Percentiles rank a stretch among this genome's conserved stretches.
Conservation (phyloP, 2,113 vertebrate species). For the Microtus oregoni region DNA sequence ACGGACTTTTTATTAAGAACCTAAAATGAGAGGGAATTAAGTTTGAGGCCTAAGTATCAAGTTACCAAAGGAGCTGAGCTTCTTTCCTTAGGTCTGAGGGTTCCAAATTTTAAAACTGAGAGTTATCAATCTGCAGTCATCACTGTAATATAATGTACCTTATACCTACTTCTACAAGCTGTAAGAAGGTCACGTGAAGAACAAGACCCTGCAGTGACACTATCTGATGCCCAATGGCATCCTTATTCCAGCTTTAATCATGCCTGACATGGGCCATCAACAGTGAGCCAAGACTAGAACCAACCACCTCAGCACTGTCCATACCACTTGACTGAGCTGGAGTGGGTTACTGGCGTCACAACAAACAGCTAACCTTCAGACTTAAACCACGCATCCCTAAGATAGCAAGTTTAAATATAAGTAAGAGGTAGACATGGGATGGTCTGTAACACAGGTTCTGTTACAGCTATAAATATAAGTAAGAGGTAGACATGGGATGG, state of each 20-base stretch:
- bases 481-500: neutral
- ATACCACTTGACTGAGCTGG: neutral
- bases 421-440: no score
- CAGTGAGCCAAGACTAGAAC: neutral
- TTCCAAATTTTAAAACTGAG: neutral
- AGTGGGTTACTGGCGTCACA: neutral
- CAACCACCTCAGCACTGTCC: neutral
- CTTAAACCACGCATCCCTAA: neutral
- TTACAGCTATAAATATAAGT: neutral
- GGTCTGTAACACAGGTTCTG: no score
- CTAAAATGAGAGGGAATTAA: neutral
- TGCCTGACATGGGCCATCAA: neutral
- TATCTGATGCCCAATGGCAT: neutral
- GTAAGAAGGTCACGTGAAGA: neutral
- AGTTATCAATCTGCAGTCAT: neutral
- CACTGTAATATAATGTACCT: neutral
- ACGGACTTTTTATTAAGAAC: constrained; percentile 34
- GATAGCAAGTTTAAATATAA: neutral
- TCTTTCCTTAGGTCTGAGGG: neutral
- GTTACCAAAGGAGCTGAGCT: constrained; percentile 8
- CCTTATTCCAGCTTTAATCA: constrained; percentile 15
- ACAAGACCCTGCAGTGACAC: neutral
- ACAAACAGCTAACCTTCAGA: neutral
- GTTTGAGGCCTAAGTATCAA: neutral
- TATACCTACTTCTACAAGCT: neutral